A percentile compares a stretch with the other conserved stretches of the same genome.
phyloP scores from a whole-genome alignment of 2,797 vertebrate genomes.

The Sebastes oblongus region DNA sequence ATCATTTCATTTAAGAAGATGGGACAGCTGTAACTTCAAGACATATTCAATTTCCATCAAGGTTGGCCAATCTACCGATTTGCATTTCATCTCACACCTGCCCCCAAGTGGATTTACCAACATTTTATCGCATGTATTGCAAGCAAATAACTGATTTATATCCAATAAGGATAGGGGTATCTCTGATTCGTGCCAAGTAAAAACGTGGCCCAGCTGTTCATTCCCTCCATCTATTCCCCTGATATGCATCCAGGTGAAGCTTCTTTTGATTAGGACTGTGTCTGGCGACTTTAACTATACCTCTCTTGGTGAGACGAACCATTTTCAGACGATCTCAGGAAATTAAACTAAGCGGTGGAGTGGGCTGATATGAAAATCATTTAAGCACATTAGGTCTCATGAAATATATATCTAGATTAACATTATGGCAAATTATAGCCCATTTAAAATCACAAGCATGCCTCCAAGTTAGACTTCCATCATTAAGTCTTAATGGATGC shows the following conservation, averaged over 20 bases:
- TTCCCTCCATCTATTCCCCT: slow-evolving; percentile 43
- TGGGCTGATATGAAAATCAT: slow-evolving; percentile 19
- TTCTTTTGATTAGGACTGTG: slow-evolving; percentile 44
- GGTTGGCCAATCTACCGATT: slow-evolving; percentile 50
- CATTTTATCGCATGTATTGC: slow-evolving; percentile 54
- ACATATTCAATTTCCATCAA: slow-evolving; percentile 56
- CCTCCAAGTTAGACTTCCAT: slow-evolving; percentile 38
- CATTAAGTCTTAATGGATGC: slow-evolving; percentile 46
- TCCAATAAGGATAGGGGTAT: slow-evolving; percentile 46
- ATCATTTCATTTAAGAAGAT: slow-evolving; percentile 54
- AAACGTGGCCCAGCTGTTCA: slow-evolving; percentile 64
- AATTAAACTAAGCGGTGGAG: slow-evolving; percentile 38
- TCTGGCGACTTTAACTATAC: slow-evolving; percentile 35
- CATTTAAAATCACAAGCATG: slow-evolving; percentile 47
- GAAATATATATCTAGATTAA: slow-evolving; percentile 47
- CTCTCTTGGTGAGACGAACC: slow-evolving; percentile 26
- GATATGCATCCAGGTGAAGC: slow-evolving; percentile 49
- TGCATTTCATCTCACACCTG: slow-evolving; percentile 65
- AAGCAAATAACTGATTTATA: slow-evolving; percentile 67
- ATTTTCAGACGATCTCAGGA: slow-evolving; percentile 40
- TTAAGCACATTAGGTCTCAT: slow-evolving; percentile 38
- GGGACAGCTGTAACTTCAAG: slow-evolving; percentile 59
- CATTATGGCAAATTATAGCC: slow-evolving; percentile 41
- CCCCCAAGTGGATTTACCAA: slow-evolving; percentile 44
- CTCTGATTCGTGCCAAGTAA: slow-evolving; percentile 45